Evolutionary conservation across 2,797 vertebrate genomes (phyloP).

Genomic region (Enteromius unitaeniatus): DNA sequence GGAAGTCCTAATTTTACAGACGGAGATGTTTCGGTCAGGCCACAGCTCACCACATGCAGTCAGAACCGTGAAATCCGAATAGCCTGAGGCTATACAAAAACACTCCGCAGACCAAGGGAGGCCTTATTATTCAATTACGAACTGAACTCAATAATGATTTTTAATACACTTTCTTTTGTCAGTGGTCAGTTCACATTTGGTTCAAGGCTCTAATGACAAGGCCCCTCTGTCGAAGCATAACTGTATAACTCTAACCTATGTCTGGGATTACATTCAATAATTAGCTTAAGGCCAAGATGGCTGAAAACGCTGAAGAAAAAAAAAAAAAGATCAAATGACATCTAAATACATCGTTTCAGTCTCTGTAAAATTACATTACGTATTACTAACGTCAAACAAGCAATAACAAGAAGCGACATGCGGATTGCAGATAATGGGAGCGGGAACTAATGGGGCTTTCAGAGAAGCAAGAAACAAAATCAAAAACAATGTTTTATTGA

Average conservation of each 20-base stretch:
- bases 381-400: slow-evolving; percentile 44
- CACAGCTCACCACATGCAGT: slow-evolving; percentile 2
- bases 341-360: slow-evolving; percentile 40
- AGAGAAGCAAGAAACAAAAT: slow-evolving; percentile 4
- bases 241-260: slow-evolving; percentile 58
- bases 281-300: slow-evolving; percentile 49
- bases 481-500: slow-evolving; percentile 7
- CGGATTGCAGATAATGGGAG: slow-evolving; percentile 45
- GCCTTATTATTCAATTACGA: slow-evolving; percentile 66
- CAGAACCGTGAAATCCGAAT: slow-evolving; percentile 5
- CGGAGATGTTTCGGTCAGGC: not conserved
- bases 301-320: slow-evolving; percentile 24
- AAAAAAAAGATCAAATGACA: slow-evolving; percentile 42
- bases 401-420: slow-evolving; percentile 54
- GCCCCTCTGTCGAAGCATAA: slow-evolving; percentile 59
- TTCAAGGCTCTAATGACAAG: slow-evolving; percentile 66
- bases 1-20: slow-evolving; percentile 7
- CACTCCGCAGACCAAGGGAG: slow-evolving; percentile 33
- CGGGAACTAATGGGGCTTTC: slow-evolving; percentile 28
- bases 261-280: slow-evolving; percentile 62
- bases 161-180: slow-evolving; percentile 67
- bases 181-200: slow-evolving; percentile 68
- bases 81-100: slow-evolving; percentile 43
- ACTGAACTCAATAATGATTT: slow-evolving; percentile 71
- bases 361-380: slow-evolving; percentile 50